phyloP scores from a whole-genome alignment of 1,140 invertebrate species.

The Meloidogyne floridensis region DNA sequence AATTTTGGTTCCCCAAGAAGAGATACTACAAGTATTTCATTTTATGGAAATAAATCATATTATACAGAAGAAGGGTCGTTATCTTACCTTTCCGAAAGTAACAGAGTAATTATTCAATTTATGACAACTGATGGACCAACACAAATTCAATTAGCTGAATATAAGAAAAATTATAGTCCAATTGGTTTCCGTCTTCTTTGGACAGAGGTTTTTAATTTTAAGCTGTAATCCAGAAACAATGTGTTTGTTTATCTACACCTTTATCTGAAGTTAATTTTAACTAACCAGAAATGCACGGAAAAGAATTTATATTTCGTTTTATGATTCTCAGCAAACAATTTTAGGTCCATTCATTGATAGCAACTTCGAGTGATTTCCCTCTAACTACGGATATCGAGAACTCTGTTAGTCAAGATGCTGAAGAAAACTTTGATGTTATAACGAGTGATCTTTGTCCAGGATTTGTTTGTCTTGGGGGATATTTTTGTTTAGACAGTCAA shows the following conservation, averaged over 20 bases:
- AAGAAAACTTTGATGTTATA: background rate
- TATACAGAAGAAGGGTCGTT: constrained; percentile 56
- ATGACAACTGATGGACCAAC: constrained; percentile 50
- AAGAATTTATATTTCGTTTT: no score
- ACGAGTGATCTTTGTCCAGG: constrained; percentile 34
- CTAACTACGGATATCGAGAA: background rate
- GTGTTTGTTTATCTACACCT: no score
- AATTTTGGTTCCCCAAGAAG: constrained; percentile 11
- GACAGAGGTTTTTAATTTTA: constrained; percentile 45
- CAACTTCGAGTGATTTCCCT: constrained; percentile 12
- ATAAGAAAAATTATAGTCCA: constrained; percentile 21
- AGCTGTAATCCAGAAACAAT: no score
- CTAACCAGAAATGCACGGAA: no score
- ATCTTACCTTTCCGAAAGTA: constrained; percentile 49
- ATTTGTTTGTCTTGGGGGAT: constrained; percentile 46
- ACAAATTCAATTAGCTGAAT: constrained; percentile 36
- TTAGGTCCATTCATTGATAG: constrained; percentile 31
- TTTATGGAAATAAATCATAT: constrained; percentile 47
- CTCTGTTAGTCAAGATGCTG: background rate
- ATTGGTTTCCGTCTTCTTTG: constrained; percentile 53
- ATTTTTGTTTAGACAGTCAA: constrained; percentile 51
- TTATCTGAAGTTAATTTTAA: no score
- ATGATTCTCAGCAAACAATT: background rate
- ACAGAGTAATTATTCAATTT: constrained; percentile 52
- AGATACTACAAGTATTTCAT: constrained; percentile 32